phyloP scores from a whole-genome alignment of 2,888 invertebrate species.

The Ophraella communa region DNA sequence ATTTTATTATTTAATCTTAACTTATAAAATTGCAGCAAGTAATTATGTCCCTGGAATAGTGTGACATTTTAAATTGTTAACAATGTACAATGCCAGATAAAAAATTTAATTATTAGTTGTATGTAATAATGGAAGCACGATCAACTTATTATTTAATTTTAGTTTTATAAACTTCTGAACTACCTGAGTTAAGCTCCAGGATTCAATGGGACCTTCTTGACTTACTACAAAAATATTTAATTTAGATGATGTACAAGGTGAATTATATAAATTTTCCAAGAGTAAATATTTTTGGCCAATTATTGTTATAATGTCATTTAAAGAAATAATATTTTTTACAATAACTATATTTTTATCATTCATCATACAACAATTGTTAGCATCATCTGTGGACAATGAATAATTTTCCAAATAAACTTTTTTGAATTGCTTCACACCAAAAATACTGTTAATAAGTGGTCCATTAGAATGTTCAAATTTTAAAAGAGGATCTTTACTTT shows the following conservation, averaged over 20 bases:
- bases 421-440: background rate
- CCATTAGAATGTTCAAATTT: background rate
- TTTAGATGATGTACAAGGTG: constrained; percentile 24
- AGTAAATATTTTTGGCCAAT: constrained; percentile 1
- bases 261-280: constrained; percentile 18
- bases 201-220: background rate
- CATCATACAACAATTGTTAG: constrained; percentile 21
- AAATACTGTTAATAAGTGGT: background rate
- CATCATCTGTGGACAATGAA: constrained; percentile 9
- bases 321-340: constrained; percentile 21
- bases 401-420: background rate
- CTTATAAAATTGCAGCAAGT: too few relatives aligned
- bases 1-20: too few relatives aligned
- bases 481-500: background rate
- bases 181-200: constrained; percentile 13
- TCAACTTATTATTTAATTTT: constrained; percentile 11
- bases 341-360: constrained; percentile 13
- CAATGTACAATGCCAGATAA: background rate
- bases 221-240: constrained; percentile 20
- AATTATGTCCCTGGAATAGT: too few relatives aligned
- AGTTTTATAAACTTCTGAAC: constrained; percentile 15
- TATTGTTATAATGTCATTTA: background rate
- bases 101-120: background rate
- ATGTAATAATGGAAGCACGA: background rate
- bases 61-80: background rate